A percentile compares a stretch with the other conserved stretches of the same genome.
These are phyloP conservation scores for Melitaea cinxia DNA, from an alignment of 1,140 invertebrate genomes.

Conservation along the genomic window DNA sequence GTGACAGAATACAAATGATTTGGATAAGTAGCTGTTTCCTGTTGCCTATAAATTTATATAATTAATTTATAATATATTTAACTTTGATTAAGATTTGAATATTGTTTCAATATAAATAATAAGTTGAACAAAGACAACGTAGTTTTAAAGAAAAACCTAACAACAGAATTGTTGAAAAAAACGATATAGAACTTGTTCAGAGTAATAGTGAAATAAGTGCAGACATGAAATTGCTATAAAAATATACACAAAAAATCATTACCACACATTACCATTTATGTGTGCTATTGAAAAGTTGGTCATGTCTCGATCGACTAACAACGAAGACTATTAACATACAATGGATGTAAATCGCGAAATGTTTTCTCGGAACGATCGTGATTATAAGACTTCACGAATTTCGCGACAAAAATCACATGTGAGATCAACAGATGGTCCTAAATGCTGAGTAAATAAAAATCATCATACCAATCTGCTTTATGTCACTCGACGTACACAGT, in stretches of 20 bases:
- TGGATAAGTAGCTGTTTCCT: constrained; percentile 9
- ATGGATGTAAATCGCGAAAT: constrained; percentile 55
- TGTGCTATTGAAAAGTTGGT: constrained; percentile 44
- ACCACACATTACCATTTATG: constrained; percentile 29
- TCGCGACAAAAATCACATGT: constrained; percentile 8
- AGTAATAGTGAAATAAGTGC: no score
- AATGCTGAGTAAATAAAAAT: constrained; percentile 5
- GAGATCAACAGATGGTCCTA: constrained; percentile 5
- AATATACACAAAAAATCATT: constrained; percentile 1
- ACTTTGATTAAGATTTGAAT: no score
- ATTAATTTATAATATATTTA: no score
- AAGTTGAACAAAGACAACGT: no score
- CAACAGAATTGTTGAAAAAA: no score
- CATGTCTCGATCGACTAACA: constrained; percentile 46
- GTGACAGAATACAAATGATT: constrained; percentile 23
- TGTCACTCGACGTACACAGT: not conserved
- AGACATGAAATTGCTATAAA: not conserved
- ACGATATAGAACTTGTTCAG: no score
- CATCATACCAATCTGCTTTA: not conserved
- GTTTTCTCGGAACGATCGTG: constrained; percentile 44
- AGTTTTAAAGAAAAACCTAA: no score
- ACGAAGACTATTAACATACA: constrained; percentile 62
- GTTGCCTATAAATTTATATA: constrained; percentile 1
- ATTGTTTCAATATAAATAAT: no score
- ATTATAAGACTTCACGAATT: constrained; percentile 33